Base-by-base conservation (phyloP, 2,888 invertebrate species). In the Orchesellides sinensis region DNA sequence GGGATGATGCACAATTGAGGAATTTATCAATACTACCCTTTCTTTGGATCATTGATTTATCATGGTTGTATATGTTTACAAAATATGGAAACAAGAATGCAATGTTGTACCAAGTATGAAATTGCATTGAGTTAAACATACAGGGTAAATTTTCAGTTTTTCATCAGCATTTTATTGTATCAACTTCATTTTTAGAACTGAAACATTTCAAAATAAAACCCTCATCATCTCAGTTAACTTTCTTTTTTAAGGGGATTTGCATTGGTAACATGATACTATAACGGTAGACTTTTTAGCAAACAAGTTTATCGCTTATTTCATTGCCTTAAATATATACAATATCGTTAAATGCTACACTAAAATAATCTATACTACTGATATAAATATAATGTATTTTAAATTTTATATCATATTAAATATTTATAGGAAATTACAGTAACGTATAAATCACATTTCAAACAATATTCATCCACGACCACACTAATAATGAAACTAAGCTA, bases 191-290 rank as follows among this genome's bases (percentile, higher is more conserved):
- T 75, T 47, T 61, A 65, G 29, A 45, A 65, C 47, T 32, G 59
- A 74, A 68, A 77, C 45, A 70, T 69, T 45, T 74, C 75, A 77
- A 82, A 74, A 70, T 74, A 77, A 77, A 77, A 77, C 68, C 77
- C 77, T 68, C 77, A 29, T 40, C 47, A 32, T 21, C 21, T 63
- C 29, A 35, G 23, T 45, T 74, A 35, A 25, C 23, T 49, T 49
- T 56, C 17, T 10, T 17, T 68, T 32, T 69, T 70, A 27, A 27
- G 12, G 77, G 68, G 77, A 49, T 77, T 77, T 77, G 77, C 77
- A 77, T 77, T 77, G 77, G 77, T 77, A 77, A 77, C 77, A 77
- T 77, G 54, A 66, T 66, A 52, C n/a, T 72, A 40, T 59, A 21
- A 54, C 21, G 54, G 4, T 17, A 56, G 56, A 12, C 25, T 52